These are phyloP conservation scores for Nycticorax nycticorax DNA, from an alignment of 2,113 vertebrate species.

Conservation along the genomic window DNA sequence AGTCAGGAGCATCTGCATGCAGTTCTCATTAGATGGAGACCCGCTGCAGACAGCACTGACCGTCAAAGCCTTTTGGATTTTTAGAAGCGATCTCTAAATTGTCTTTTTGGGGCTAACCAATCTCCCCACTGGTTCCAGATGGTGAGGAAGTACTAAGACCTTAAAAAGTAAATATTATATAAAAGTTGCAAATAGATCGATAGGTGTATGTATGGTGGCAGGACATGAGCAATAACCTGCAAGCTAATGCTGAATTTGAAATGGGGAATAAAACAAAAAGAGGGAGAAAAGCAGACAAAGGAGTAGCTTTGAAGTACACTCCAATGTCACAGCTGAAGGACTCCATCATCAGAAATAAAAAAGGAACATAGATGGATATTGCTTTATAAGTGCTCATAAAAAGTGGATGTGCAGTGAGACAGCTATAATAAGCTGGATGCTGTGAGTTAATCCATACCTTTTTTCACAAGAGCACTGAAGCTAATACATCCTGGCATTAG, in stretches of 20 bases:
- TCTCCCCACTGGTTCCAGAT: neutral
- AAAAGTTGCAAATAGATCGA: neutral
- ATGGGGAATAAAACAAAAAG: neutral
- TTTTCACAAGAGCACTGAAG: conserved; percentile 21
- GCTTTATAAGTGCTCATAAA: conserved; percentile 30
- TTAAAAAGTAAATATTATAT: neutral
- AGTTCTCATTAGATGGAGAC: neutral
- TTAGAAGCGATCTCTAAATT: neutral
- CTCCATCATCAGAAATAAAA: conserved; percentile 7
- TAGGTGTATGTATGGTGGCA: neutral
- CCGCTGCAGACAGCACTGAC: neutral
- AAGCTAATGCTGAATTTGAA: neutral
- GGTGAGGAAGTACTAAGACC: neutral
- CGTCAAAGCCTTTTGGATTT: neutral
- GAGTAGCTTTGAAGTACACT: neutral
- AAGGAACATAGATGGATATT: neutral
- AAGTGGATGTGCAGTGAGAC: conserved; percentile 2
- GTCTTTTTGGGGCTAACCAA: neutral
- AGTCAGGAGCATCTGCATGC: neutral
- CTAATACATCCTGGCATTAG: conserved; percentile 39
- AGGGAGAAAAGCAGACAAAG: neutral
- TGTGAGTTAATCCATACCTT: conserved; percentile 39
- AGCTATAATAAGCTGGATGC: conserved; percentile 9
- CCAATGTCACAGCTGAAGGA: conserved; percentile 7
- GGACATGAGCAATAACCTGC: neutral